These are phyloP conservation scores for Ceriagrion tenellum DNA, from an alignment of 2,888 invertebrate species.

Conservation along the genomic window DNA sequence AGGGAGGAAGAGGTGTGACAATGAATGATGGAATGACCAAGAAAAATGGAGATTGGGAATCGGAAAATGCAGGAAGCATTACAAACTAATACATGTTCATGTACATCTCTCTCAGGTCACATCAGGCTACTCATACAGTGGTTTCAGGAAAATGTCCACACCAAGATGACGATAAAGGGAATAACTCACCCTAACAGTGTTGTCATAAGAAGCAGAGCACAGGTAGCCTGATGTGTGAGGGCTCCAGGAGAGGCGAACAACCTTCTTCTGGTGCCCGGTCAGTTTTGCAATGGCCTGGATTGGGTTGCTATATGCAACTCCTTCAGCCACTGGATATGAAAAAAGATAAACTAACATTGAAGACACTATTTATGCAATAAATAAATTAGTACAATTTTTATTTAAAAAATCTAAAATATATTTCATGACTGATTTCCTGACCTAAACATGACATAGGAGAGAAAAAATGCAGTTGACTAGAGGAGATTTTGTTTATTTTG, in stretches of 20 bases:
- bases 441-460: neutral
- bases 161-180: conserved; percentile 4
- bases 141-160: too few species aligned
- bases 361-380: neutral
- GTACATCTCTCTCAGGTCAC: too few species aligned
- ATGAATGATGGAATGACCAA: too few species aligned
- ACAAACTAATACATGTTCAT: too few species aligned
- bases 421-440: neutral
- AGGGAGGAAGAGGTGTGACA: too few species aligned
- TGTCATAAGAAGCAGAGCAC: conserved; percentile 85
- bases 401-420: neutral
- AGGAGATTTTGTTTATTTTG: too few species aligned
- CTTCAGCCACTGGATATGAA: conserved; percentile 74
- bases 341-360: neutral
- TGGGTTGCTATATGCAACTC: conserved; percentile 72
- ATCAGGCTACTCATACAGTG: too few species aligned
- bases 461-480: too few species aligned
- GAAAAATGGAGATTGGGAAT: too few species aligned
- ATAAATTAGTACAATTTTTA: neutral
- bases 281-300: conserved; percentile 73
- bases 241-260: conserved; percentile 84
- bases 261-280: conserved; percentile 79
- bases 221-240: conserved; percentile 84
- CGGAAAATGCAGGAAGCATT: too few species aligned
- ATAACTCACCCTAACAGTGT: conserved; percentile 82